phyloP scores from a whole-genome alignment of 2,888 invertebrate species.

The Oxyscelio sp. region DNA sequence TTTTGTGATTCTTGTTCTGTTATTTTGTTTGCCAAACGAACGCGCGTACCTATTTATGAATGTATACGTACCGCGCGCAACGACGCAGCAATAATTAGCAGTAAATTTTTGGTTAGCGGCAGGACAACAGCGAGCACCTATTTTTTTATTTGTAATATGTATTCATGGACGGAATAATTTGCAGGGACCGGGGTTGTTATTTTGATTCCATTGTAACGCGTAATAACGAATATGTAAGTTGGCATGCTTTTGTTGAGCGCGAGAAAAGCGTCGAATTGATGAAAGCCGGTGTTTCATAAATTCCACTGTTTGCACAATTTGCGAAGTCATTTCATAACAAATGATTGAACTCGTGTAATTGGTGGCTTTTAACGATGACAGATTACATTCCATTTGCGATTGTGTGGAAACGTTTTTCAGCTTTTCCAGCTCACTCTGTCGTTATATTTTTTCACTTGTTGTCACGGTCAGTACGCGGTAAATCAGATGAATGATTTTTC shows the following conservation, averaged over 20 bases:
- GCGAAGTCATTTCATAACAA: conserved; percentile 71
- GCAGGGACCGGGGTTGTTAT: conserved; percentile 70
- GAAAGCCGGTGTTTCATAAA: conserved; percentile 71
- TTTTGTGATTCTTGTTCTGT: conserved; percentile 23
- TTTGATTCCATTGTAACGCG: conserved; percentile 74
- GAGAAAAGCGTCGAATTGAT: conserved; percentile 69
- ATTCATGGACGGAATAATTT: conserved; percentile 70
- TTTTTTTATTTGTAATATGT: conserved; percentile 69
- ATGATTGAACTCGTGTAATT: conserved; percentile 70
- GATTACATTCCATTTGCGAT: conserved; percentile 66
- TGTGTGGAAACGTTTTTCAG: conserved; percentile 30
- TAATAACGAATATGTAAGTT: conserved; percentile 77
- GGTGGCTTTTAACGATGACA: conserved; percentile 70
- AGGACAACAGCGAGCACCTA: conserved; percentile 50
- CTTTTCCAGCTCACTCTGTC: conserved; percentile 18
- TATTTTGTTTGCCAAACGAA: conserved; percentile 50
- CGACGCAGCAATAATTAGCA: conserved; percentile 85
- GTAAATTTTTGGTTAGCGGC: conserved; percentile 82
- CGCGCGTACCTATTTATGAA: conserved; percentile 57
- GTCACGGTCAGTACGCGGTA: conserved; percentile 32
- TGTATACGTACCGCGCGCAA: conserved; percentile 40
- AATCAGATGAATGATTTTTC: conserved; percentile 57
- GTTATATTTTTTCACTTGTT: conserved; percentile 25
- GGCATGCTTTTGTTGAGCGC: conserved; percentile 64
- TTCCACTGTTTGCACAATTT: conserved; percentile 69